Percentiles rank a stretch among this genome's conserved stretches.
These are phyloP conservation scores for Gallinago jamesoni DNA, from an alignment of 2,113 vertebrate genomes.

Conservation along the genomic window DNA sequence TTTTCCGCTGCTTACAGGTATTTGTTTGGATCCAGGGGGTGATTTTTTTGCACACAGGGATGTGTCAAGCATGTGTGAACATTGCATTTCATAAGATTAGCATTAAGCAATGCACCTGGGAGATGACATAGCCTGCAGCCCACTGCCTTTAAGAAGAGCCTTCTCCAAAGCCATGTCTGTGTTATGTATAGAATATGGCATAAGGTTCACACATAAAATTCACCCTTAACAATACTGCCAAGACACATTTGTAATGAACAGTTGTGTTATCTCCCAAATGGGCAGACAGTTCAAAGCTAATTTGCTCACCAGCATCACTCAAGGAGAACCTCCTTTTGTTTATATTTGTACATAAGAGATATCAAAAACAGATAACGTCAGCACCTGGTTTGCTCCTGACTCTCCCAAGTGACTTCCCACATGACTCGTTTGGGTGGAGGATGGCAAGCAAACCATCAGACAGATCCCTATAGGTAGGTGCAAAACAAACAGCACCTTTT, in stretches of 20 bases:
- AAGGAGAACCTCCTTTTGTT: conserved; percentile 17
- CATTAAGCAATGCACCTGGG: conserved; percentile 37
- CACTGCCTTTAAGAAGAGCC: not conserved
- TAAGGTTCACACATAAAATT: conserved; percentile 13
- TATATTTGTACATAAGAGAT: conserved; percentile 24
- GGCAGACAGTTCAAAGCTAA: conserved; percentile 34
- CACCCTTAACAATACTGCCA: conserved; percentile 15
- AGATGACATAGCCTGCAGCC: conserved; percentile 29
- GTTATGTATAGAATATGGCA: not conserved
- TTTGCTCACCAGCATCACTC: not conserved
- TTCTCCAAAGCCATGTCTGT: not conserved
- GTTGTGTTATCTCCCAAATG: not conserved
- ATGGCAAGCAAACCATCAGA: not conserved
- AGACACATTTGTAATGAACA: conserved; percentile 9
- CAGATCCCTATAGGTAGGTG: not conserved
- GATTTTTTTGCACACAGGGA: not conserved
- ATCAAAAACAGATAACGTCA: not conserved
- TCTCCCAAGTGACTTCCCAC: conserved; percentile 20
- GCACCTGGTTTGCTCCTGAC: conserved; percentile 43
- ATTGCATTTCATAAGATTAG: conserved; percentile 21
- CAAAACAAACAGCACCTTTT: not conserved
- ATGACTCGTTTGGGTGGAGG: not conserved
- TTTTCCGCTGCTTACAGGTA: not conserved
- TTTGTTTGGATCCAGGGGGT: conserved; percentile 15
- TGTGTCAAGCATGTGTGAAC: conserved; percentile 17